Evolutionary conservation across 37 sponge, comb jelly and placozoan genomes (phyloP), one percentile per base, ranked within the genome.

Genomic region (Axinella damicornis): DNA sequence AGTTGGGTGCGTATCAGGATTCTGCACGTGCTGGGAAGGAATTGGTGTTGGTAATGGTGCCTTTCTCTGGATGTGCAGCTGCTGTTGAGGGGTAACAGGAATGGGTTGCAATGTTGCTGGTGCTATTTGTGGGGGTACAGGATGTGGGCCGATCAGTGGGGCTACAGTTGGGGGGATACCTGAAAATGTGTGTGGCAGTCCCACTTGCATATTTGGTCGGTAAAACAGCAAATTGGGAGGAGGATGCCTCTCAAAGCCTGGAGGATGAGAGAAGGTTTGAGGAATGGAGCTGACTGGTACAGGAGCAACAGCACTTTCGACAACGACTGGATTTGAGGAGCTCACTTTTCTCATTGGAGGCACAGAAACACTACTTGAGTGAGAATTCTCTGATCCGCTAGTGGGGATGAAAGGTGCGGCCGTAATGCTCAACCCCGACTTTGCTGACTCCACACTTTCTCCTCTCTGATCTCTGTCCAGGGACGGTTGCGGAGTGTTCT

Each of bases 371-470:
- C 46, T 9, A 9, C 46, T 46, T 46, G 46, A 46, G 4, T 12
- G 6, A 46, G 46, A 9, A 46, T 4, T 46, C 46, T 46, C 6
- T 12, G 46, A 12, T 46, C 9, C 46, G 46, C 46, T 46, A 12
- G 54, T 59, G 22, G 82, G 82, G 58, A 82, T 35, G 35, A 82
- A 82, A 27, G 82, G 82, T 11, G 73, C 57, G 56, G 82, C 82
- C 6, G 66, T 72, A 46, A 72, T 58, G 53, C 82, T 82, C n/a
- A 82, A 73, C 18, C 62, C 35, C 2, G 82, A 61, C 32, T 71
- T 82, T 20, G 46, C 5, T 20, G 53, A 25, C 6, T 78, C 79
- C 37, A 56, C 55, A 21, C n/a, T 40, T 33, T 64, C 40, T 27
- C 64, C 79, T 17, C 57, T 25, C 17, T 46, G 53, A 30, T 67